Percentiles rank a stretch among this genome's conserved stretches.
phyloP scores from a whole-genome alignment of 2,888 invertebrate genomes.

The Petrolisthes manimaculis region DNA sequence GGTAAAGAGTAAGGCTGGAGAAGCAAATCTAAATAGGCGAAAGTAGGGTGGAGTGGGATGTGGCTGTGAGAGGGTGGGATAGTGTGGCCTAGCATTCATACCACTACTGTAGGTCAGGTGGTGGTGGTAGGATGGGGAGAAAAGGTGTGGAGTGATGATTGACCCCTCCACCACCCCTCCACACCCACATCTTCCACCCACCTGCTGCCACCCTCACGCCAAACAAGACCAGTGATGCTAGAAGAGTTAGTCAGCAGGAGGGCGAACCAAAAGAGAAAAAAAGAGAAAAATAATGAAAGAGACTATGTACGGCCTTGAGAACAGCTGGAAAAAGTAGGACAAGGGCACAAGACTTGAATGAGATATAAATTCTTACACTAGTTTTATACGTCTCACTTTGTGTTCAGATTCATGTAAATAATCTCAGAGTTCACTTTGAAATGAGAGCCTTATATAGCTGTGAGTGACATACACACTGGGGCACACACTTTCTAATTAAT shows the following conservation, averaged over 20 bases:
- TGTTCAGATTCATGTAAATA: not conserved
- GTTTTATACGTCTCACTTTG: not conserved
- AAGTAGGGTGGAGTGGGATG: not conserved
- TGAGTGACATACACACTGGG: not conserved
- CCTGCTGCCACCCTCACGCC: no score
- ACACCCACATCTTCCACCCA: no score
- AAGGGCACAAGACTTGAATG: no score
- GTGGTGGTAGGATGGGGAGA: not conserved
- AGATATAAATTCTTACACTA: no score
- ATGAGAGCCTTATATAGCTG: not conserved
- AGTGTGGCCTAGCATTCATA: not conserved
- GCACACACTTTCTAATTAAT: constrained; percentile 45
- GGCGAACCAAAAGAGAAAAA: not conserved
- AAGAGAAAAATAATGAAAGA: not conserved
- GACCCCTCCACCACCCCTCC: no score
- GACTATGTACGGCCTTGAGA: no score
- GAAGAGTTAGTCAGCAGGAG: no score
- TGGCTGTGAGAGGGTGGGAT: not conserved
- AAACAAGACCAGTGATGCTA: no score
- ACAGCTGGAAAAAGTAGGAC: no score
- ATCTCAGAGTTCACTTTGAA: not conserved
- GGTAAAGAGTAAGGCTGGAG: not conserved
- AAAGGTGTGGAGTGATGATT: not conserved
- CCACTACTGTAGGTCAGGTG: not conserved
- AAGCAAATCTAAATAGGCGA: not conserved